Base-by-base conservation (phyloP, 2,797 vertebrate species). In the Parauchenoglanis punctatus region DNA sequence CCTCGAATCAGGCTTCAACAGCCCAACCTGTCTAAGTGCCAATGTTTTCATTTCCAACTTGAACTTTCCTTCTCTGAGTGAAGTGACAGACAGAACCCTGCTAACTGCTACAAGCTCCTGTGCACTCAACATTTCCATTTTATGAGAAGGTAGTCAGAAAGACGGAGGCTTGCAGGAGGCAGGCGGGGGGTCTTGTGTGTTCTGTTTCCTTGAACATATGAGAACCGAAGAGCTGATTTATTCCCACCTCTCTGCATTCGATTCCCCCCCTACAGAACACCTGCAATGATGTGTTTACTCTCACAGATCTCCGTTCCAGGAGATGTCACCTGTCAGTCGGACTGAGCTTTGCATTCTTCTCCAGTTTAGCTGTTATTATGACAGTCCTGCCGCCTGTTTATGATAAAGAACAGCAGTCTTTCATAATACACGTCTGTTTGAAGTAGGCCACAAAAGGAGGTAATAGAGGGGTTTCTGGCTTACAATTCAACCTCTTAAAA, bases 381-480 rank as follows among this genome's bases (percentile, higher is more conserved):
- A 77, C 81, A 81, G 81, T 23, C 52, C 28, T 80, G 80, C 80
- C 52, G n/a, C 3, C 46, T 83, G 63, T 61, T 84, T 65, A 85
- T 72, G 68, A 82, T 63, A 77, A 63, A 72, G 31, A 80, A 87
- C 52, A 83, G 77, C 59, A 84, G 70, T 12, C 3, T 63, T 65
- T 76, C 49, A 56, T 58, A 81, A 63, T 20, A 15, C 15, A 31
- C 40, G 86, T 73, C 65, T 56, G 44, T 40, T 46, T 76, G 31
- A 85, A 82, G 23, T 68, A 56, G 28, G 85, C 10, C 52, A 65
- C n/a, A 56, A 35, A 78, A 23, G 2, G 1, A 78, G 35, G 52
- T 80, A 85, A 86, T 83, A 40, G 81, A 88, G 61, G 81, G 81
- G 75, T 81, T 80, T 81, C 49, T 77, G 23, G 85, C 49, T 88